A percentile compares a stretch with the other conserved stretches of the same genome.
These are phyloP conservation scores for Homarus americanus DNA, from an alignment of 1,140 invertebrate genomes.

Conservation along the genomic window DNA sequence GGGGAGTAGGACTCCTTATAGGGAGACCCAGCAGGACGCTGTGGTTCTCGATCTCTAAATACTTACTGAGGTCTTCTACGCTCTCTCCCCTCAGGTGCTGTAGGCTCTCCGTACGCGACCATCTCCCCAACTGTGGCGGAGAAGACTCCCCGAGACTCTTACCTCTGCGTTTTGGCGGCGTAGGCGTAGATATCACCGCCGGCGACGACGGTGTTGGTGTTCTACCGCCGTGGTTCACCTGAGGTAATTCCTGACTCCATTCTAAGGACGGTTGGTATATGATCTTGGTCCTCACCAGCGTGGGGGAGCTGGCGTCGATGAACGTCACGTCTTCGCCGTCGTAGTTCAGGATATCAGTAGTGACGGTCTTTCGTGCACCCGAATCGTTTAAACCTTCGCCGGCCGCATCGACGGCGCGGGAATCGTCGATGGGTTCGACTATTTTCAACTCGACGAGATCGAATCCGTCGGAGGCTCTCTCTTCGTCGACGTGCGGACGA, in stretches of 20 bases:
- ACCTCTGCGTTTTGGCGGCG: conserved; percentile 4
- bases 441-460: conserved; percentile 49
- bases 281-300: not conserved
- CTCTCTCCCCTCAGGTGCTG: not conserved
- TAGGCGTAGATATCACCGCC: not conserved
- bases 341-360: conserved; percentile 7
- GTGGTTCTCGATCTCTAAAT: not conserved
- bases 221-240: not conserved
- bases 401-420: not conserved
- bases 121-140: too few relatives aligned
- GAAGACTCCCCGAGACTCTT: not conserved
- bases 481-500: not conserved
- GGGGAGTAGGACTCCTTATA: conserved; percentile 58
- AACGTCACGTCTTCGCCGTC: conserved; percentile 57
- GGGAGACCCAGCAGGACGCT: conserved; percentile 35
- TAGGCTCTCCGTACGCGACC: not conserved
- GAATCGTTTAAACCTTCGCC: not conserved
- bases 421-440: conserved; percentile 35
- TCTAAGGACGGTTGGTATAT: not conserved
- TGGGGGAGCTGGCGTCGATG: conserved; percentile 51
- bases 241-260: conserved; percentile 6
- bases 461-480: not conserved
- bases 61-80: conserved; percentile 11
- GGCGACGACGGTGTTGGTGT: too few relatives aligned
- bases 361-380: not conserved